Percentiles rank a stretch among this genome's conserved stretches.
Evolutionary conservation across 2,797 vertebrate genomes (phyloP).

Genomic region (Schizopygopsis pylzovi): DNA sequence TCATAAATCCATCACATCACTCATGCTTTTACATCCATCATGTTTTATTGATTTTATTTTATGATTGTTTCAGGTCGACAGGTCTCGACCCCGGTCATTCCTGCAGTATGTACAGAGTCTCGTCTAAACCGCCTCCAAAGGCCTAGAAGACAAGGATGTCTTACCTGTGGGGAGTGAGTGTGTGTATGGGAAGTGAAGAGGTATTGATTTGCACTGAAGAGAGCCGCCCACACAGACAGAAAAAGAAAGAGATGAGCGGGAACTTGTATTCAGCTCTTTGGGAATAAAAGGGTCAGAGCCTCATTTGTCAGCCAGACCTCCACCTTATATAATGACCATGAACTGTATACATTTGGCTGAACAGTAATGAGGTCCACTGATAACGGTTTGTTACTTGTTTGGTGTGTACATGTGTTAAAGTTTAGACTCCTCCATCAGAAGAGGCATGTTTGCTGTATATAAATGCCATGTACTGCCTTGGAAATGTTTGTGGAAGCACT

Average conservation of each 20-base stretch:
- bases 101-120: slow-evolving; percentile 22
- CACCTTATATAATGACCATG: slow-evolving; percentile 26
- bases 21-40: background rate
- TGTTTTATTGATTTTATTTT: slow-evolving; percentile 11
- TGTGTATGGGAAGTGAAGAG: slow-evolving; percentile 48
- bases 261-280: slow-evolving; percentile 47
- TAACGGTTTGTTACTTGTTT: slow-evolving; percentile 27
- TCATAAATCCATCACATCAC: background rate
- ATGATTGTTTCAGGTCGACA: background rate
- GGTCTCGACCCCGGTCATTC: slow-evolving; percentile 18
- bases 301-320: slow-evolving; percentile 28
- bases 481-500: background rate
- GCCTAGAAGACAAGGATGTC: slow-evolving; percentile 33
- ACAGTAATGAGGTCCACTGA: slow-evolving; percentile 30
- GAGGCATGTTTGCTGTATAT: background rate
- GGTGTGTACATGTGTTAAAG: background rate
- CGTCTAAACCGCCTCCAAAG: slow-evolving; percentile 35
- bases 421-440: background rate
- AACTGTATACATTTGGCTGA: slow-evolving; percentile 34
- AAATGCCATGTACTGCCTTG: background rate
- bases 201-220: slow-evolving; percentile 64
- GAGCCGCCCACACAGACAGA: slow-evolving; percentile 58
- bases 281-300: slow-evolving; percentile 53
- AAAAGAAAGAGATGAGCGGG: slow-evolving; percentile 41
- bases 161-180: slow-evolving; percentile 53